These are phyloP conservation scores for Drosophila parthenogenetica DNA, from an alignment of 2,888 invertebrate species.

Conservation along the genomic window DNA sequence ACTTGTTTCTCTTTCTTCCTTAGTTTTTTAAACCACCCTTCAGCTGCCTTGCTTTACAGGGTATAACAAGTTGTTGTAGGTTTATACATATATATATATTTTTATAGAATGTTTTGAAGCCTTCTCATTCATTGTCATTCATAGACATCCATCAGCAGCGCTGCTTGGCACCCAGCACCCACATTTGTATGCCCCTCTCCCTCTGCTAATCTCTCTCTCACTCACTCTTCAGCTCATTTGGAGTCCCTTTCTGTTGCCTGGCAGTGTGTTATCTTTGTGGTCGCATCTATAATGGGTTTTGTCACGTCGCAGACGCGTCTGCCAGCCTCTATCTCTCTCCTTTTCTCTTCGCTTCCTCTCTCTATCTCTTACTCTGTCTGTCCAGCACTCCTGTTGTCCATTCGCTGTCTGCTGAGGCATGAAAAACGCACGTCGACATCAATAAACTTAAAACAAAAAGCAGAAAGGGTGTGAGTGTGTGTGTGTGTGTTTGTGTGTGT, in stretches of 20 bases:
- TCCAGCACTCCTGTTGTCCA: conserved; percentile 27
- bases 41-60: background rate
- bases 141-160: conserved; percentile 39
- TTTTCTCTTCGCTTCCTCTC: background rate
- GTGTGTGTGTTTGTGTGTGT: conserved; percentile 1
- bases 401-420: conserved; percentile 71
- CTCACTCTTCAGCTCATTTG: background rate
- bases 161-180: conserved; percentile 2
- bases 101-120: conserved; percentile 19
- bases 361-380: conserved; percentile 6
- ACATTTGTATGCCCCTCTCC: background rate
- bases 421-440: conserved; percentile 78
- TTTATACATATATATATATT: conserved; percentile 13
- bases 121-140: conserved; percentile 44
- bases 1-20: too few species aligned
- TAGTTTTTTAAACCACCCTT: background rate
- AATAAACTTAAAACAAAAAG: conserved; percentile 78
- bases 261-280: conserved; percentile 79
- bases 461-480: conserved; percentile 19
- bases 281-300: conserved; percentile 84
- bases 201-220: background rate
- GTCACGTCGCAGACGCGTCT: conserved; percentile 83
- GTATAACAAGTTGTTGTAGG: conserved; percentile 5
- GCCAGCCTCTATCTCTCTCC: conserved; percentile 24
- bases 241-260: conserved; percentile 23